Conservation (phyloP, 2,113 vertebrate species). For the Apteryx mantelli region DNA sequence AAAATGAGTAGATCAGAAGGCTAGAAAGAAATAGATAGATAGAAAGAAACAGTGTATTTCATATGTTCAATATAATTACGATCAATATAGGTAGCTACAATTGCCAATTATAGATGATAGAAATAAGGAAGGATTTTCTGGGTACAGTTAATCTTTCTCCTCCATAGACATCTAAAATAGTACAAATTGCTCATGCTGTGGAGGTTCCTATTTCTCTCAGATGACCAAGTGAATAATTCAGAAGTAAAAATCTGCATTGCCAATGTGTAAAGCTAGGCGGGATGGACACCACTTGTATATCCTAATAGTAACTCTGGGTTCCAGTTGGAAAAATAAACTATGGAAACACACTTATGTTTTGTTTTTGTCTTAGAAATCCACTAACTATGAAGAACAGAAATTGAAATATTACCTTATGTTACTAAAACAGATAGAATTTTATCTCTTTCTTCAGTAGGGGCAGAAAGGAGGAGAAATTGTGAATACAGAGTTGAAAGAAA, state of each 20-base stretch:
- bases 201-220: not conserved
- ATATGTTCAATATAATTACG: not conserved
- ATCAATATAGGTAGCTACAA: not conserved
- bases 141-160: not conserved
- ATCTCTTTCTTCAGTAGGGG: not conserved
- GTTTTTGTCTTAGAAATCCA: not conserved
- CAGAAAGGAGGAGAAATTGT: not conserved
- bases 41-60: not conserved
- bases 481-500: not conserved
- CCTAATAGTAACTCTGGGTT: not conserved
- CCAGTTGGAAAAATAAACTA: not conserved
- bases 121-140: not conserved
- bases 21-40: not conserved
- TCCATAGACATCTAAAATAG: not conserved
- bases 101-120: not conserved
- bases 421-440: not conserved
- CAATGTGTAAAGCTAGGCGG: not conserved
- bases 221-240: not conserved
- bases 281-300: not conserved
- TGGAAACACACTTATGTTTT: not conserved
- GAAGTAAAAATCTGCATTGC: not conserved
- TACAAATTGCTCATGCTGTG: rapidly evolving
- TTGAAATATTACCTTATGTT: not conserved
- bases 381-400: not conserved
- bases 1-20: not conserved